Evolutionary conservation across 1,140 invertebrate species (phyloP), one percentile per base, ranked within the genome.

Genomic region (Penaeus vannamei): DNA sequence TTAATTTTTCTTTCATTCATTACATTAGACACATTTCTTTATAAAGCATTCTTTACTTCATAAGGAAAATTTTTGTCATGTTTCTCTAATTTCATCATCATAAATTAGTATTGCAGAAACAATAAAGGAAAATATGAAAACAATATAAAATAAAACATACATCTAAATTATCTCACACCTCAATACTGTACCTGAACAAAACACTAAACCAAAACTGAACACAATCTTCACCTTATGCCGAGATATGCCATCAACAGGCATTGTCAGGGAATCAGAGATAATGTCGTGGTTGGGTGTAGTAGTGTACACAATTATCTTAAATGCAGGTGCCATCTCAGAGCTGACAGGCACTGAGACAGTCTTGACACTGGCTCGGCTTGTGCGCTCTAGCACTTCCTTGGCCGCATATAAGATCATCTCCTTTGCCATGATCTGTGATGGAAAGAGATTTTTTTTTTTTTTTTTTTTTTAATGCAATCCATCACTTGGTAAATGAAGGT

Each of bases 241-340:
- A 23, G 91, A 87, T 80, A 92, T 93, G 94, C 94, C 93, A 94
- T 93, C 89, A 93, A 96, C 94, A 83, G 95, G 95, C 81, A 95
- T 93, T 83, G 93, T 95, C 14, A 95, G 92, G 62, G 93, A 93
- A 91, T 95, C 95, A 8, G 94, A 92, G 4, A 95, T 92, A 5
- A 96, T 92, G 90, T 94, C 93, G 60, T 94, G 93, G 46, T 92
- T 91, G 61, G 90, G 89, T 61, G 93, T 92, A 1, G 95, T 92
- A 90, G 93, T 93, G 90, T 94, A 95, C 7, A 95, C 95, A 5
- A 95, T 91, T 5, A 95, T 92, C 29, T 93, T 93, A 91, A 95
- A 95, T 2, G 93, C 94, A 0, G 95, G 95, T 17, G 94, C 93
- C 95, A 96, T 96, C 84, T 94, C 93, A 22, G 93, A 84, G 20